Evolutionary conservation across 2,888 invertebrate species (phyloP), one percentile per base, ranked within the genome.

Genomic region (Perizoma flavofasciatum): DNA sequence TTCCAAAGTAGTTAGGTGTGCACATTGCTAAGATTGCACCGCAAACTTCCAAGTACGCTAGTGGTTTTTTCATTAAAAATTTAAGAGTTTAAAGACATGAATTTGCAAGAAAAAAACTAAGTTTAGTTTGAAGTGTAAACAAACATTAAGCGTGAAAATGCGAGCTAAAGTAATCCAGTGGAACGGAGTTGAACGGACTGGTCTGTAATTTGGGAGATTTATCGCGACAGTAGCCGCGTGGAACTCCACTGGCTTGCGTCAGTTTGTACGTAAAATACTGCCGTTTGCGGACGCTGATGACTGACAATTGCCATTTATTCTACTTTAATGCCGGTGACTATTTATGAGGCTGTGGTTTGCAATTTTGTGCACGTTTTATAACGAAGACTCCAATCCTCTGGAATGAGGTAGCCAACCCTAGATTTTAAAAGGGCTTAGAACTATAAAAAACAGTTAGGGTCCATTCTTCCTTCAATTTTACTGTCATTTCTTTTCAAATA

Each of bases 211-310:
- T 67, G 68, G 53, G 59, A 72, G 79, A 85, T 83, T 84, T 81
- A 83, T 79, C 64, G 75, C 61, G 78, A 79, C 77, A 77, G 73
- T 58, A 64, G 67, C 70, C 69, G 69, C 73, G 69, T 70, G 64
- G 65, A 61, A 55, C 54, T 45, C 39, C 37, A 52, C 51, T 45
- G 49, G 59, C 59, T 73, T 68, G 61, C 60, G 67, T 73, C 74
- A 64, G 63, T 73, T 49, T 68, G 74, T 67, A 77, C 72, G 75
- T 81, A 78, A 81, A 78, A 71, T 73, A 82, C 71, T 71, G 73
- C 72, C 75, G 72, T 80, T 78, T 74, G 75, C 60, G 72, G 74
- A 72, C 60, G 65, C 74, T 79, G 81, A 76, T 82, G 82, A 79
- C 81, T 81, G 78, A 70, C 77, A 78, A 79, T 77, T 71, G 73